phyloP scores from a whole-genome alignment of 2,888 invertebrate species.

The Colletes collaris region DNA sequence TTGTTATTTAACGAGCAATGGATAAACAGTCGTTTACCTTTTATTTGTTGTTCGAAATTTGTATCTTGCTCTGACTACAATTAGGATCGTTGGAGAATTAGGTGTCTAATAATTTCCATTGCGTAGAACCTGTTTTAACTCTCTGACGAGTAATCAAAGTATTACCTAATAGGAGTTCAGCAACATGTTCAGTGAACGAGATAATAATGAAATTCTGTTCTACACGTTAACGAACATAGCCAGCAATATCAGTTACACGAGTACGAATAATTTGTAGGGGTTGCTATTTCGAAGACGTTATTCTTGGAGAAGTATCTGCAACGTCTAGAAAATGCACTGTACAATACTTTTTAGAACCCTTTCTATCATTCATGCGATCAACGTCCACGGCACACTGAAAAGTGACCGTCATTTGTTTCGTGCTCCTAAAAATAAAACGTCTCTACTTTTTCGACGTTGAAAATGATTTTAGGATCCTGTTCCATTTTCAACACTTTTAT shows the following conservation, averaged over 20 bases:
- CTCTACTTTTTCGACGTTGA: background rate
- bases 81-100: too few relatives aligned
- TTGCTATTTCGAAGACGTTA: background rate
- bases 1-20: too few relatives aligned
- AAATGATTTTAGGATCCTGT: conserved; percentile 1
- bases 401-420: background rate
- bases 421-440: background rate
- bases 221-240: too few relatives aligned
- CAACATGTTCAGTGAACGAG: too few relatives aligned
- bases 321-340: background rate
- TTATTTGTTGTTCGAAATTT: too few relatives aligned
- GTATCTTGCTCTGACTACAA: too few relatives aligned
- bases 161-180: too few relatives aligned
- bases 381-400: background rate
- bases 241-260: background rate
- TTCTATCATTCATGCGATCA: background rate
- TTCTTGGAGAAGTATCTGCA: background rate
- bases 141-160: too few relatives aligned
- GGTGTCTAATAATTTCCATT: too few relatives aligned
- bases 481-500: background rate
- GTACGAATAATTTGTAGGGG: background rate
- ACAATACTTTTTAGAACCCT: background rate
- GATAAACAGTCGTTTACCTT: too few relatives aligned
- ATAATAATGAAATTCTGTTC: too few relatives aligned
- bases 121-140: too few relatives aligned